phyloP scores from a whole-genome alignment of 2,888 invertebrate genomes.

The Euspilapteryx auroguttella region DNA sequence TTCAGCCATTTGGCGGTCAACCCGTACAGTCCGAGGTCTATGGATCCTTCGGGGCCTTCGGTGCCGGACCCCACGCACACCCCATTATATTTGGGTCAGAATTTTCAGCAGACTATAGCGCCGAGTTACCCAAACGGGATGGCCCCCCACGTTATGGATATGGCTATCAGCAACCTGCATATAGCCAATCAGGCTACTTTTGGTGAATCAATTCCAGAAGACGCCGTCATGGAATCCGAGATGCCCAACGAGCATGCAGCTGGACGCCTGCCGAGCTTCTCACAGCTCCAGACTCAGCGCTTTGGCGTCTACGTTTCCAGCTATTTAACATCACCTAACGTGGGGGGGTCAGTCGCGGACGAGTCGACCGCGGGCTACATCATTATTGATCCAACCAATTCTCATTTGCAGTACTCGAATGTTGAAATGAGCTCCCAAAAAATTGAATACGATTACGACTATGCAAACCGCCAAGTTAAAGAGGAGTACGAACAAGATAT shows the following conservation, averaged over 20 bases:
- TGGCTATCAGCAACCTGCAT: constrained; percentile 68
- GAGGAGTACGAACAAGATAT: constrained; percentile 37
- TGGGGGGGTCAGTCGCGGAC: constrained; percentile 73
- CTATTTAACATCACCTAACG: constrained; percentile 67
- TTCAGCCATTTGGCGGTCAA: constrained; percentile 63
- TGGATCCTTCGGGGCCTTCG: constrained; percentile 63
- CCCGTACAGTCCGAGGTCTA: constrained; percentile 61
- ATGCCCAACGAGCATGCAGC: constrained; percentile 34
- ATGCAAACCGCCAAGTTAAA: constrained; percentile 30
- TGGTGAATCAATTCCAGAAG: constrained; percentile 68
- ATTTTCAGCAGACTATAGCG: constrained; percentile 62
- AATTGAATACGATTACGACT: constrained; percentile 41
- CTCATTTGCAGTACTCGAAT: constrained; percentile 32
- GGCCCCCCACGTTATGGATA: constrained; percentile 84
- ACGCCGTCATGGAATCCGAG: constrained; percentile 50
- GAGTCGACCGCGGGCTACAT: constrained; percentile 54
- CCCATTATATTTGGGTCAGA: constrained; percentile 63
- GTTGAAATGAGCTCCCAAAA: constrained; percentile 27
- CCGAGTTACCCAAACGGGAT: constrained; percentile 82
- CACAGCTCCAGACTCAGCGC: constrained; percentile 63
- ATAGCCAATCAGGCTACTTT: constrained; percentile 80
- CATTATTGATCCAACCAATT: constrained; percentile 40
- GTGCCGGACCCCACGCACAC: constrained; percentile 63
- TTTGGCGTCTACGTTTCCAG: constrained; percentile 62
- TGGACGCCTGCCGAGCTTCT: constrained; percentile 66